Conservation (phyloP, 2,113 vertebrate genomes). For the Vulpes ferrilata region DNA sequence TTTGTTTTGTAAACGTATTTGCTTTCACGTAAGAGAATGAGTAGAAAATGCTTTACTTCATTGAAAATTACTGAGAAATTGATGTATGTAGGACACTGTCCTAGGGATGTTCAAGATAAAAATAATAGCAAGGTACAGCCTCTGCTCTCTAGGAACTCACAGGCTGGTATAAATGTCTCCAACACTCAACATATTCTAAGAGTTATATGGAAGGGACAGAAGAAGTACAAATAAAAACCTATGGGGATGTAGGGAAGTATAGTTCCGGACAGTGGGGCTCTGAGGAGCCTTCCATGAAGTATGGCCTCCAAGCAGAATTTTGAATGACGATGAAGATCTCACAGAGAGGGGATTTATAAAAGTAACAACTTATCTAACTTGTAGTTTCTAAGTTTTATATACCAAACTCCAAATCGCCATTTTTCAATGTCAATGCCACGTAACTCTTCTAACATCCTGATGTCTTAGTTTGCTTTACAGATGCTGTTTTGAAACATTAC, state of each 20-base stretch:
- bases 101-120: not conserved
- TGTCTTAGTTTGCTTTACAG: not conserved
- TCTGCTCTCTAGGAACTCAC: not conserved
- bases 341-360: not conserved
- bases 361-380: not conserved
- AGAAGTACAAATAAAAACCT: not conserved
- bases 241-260: fast-evolving
- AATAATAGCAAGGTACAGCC: not conserved
- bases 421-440: not conserved
- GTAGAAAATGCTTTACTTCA: not conserved
- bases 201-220: not conserved
- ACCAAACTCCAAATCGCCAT: not conserved
- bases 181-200: not conserved
- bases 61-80: not conserved
- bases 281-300: not conserved
- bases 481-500: not conserved
- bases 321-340: not conserved
- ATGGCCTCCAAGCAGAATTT: not conserved
- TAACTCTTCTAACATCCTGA: not conserved
- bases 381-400: not conserved
- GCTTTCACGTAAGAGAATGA: not conserved
- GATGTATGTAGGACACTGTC: not conserved
- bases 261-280: not conserved
- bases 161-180: not conserved
- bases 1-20: not conserved